Conservation (phyloP, 2,113 vertebrate genomes). For the Nestor notabilis region DNA sequence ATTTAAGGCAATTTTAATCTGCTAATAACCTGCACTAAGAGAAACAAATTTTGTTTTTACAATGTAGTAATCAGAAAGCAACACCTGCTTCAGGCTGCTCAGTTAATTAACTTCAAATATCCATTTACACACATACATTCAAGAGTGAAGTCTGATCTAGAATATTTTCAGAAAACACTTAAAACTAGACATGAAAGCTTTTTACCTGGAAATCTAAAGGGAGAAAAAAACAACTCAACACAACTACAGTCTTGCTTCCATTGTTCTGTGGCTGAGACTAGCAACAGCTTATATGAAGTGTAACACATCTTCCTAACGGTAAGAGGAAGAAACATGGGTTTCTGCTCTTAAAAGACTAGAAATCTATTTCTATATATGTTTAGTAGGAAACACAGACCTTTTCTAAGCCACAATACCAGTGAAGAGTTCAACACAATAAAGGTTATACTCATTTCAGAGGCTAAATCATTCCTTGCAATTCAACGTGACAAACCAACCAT, state of each 20-base stretch:
- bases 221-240: not conserved
- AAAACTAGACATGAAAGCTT: not conserved
- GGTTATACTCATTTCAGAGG: not conserved
- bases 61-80: not conserved
- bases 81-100: not conserved
- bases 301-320: not conserved
- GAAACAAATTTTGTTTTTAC: not conserved
- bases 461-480: not conserved
- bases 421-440: not conserved
- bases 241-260: not conserved
- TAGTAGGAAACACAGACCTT: not conserved
- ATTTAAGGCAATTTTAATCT: not conserved
- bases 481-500: not conserved
- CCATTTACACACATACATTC: not conserved
- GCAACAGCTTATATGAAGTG: rapidly evolving
- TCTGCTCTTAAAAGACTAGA: not conserved
- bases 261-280: not conserved
- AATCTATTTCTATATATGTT: not conserved
- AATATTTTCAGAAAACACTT: not conserved
- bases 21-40: not conserved
- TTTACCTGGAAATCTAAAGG: not conserved
- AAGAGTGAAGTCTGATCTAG: not conserved
- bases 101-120: not conserved
- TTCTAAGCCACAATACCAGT: not conserved
- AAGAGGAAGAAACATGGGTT: not conserved